Evolutionary conservation across 1,140 invertebrate genomes (phyloP).

Genomic region (Asobara japonica): DNA sequence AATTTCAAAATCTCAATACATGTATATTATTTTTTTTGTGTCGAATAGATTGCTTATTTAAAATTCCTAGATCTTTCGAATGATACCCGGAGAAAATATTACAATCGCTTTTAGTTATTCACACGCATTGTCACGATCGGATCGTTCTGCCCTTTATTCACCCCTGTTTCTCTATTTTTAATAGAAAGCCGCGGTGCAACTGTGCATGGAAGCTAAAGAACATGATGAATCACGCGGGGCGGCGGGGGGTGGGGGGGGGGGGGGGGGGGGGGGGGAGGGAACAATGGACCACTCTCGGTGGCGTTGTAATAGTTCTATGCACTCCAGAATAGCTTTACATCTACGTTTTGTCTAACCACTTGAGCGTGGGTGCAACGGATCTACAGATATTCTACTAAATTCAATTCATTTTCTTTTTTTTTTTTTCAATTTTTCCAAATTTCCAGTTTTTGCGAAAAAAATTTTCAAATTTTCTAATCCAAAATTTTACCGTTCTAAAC

Average conservation of each 20-base stretch:
- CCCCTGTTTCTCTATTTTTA: background rate
- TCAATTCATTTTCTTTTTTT: background rate
- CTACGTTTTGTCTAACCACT: background rate
- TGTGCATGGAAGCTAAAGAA: constrained; percentile 11
- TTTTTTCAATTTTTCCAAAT: background rate
- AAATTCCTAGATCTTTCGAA: background rate
- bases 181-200: constrained; percentile 22
- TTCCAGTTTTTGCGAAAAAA: background rate
- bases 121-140: background rate
- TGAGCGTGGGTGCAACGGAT: constrained; percentile 25
- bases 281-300: constrained; percentile 20
- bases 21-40: background rate
- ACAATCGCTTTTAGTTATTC: background rate
- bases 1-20: background rate
- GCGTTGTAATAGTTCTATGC: constrained; percentile 25
- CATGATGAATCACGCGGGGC: constrained; percentile 32
- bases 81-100: background rate
- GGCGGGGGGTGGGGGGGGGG: too few relatives aligned
- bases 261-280: background rate
- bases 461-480: background rate
- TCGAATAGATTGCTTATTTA: background rate
- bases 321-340: constrained; percentile 1
- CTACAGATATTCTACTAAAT: constrained; percentile 21
- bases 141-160: background rate
- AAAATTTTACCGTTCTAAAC: background rate